Evolutionary conservation across 2,888 invertebrate genomes (phyloP).

Genomic region (Drosophila quinaria): DNA sequence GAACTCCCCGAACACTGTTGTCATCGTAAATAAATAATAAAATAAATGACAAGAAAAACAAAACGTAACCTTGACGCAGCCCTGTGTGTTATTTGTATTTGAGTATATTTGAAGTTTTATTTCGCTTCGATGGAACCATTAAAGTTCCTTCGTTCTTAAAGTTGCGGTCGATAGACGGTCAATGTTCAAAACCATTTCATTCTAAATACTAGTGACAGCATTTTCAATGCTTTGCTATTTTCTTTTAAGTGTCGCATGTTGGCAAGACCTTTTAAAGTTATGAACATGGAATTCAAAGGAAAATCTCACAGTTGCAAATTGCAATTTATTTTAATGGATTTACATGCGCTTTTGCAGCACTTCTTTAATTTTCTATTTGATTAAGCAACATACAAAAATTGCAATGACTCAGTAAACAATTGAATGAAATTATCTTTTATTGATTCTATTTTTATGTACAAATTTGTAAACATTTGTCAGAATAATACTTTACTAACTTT

Average conservation of each 20-base stretch:
- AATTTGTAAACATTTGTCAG: not conserved
- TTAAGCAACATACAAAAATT: constrained; percentile 1
- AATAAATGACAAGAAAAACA: constrained; percentile 38
- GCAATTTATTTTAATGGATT: not conserved
- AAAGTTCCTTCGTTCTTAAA: constrained; percentile 11
- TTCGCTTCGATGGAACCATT: not conserved
- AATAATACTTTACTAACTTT: not conserved
- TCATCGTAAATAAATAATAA: constrained; percentile 66
- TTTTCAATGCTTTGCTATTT: not conserved
- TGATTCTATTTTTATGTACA: not conserved
- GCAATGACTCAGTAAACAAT: not conserved
- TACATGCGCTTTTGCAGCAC: not conserved
- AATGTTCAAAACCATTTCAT: not conserved
- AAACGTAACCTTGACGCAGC: constrained; percentile 6
- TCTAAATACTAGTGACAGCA: not conserved
- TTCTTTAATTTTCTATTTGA: constrained; percentile 1
- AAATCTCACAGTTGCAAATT: not conserved
- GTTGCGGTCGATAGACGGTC: constrained; percentile 5
- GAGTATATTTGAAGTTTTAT: constrained; percentile 1
- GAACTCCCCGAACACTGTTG: constrained; percentile 38
- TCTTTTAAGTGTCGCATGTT: not conserved
- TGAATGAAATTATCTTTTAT: not conserved
- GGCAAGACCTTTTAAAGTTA: not conserved
- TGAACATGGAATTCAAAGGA: not conserved
- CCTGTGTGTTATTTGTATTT: constrained; percentile 15